Evolutionary conservation across 2,113 vertebrate genomes (phyloP).

Genomic region (Cygnus buccinator): DNA sequence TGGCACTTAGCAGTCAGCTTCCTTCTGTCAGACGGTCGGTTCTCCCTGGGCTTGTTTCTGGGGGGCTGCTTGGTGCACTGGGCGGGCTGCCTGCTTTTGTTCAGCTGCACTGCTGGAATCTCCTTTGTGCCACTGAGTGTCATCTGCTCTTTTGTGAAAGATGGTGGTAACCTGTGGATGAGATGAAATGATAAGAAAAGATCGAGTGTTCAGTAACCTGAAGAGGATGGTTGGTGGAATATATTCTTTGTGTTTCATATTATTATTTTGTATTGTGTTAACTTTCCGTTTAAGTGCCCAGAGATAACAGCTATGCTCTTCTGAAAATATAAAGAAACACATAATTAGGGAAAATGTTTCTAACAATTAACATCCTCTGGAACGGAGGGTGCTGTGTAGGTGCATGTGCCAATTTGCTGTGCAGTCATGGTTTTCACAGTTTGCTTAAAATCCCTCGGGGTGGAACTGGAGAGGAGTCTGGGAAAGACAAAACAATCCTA

Average conservation of each 20-base stretch:
- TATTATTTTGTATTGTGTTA: neutral
- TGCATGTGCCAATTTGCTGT: neutral
- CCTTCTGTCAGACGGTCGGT: neutral
- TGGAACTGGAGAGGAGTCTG: neutral
- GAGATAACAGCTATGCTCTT: neutral
- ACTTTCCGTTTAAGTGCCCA: neutral
- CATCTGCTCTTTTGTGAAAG: neutral
- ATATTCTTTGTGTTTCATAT: neutral
- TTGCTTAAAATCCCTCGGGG: neutral
- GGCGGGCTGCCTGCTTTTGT: neutral
- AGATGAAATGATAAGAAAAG: neutral
- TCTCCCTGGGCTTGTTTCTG: neutral
- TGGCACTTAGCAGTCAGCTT: neutral
- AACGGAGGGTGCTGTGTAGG: neutral
- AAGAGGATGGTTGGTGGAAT: neutral
- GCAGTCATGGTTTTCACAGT: neutral
- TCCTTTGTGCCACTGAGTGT: neutral
- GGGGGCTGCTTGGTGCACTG: neutral
- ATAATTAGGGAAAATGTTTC: neutral
- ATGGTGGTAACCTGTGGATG: neutral
- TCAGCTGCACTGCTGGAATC: neutral
- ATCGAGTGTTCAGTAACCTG: neutral
- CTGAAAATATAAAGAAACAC: neutral
- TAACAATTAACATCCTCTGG: neutral
- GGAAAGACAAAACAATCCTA: neutral